Evolutionary conservation across 2,113 vertebrate species (phyloP), one percentile per base, ranked within the genome.

Genomic region (Onychostoma macrolepis): DNA sequence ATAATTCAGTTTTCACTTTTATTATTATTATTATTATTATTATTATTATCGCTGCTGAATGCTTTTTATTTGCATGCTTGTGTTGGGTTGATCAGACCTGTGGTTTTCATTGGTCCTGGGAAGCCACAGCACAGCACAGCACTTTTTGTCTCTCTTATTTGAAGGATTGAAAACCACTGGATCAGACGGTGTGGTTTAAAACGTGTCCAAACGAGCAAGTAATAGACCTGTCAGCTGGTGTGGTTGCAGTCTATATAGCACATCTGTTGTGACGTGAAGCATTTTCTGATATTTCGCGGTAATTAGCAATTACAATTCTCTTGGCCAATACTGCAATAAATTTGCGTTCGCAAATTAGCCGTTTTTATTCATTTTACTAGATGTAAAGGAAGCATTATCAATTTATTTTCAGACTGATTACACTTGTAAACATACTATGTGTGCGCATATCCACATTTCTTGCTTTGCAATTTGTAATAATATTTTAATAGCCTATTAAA

Each of bases 161-260:
- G 28, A 33, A 78, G 43, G 76, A 33, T 33, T 78, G 45, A 30
- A 53, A 78, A 53, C 48, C 45, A 78, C 43, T 50, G 75, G 75
- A 50, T 78, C 43, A 33, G 63, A 81, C 56, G 24, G 6, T 36
- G 63, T 50, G 28, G 28, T 33, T 69, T 83, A 83, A 81, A 81
- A 81, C 58, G 36, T 63, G 80, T 67, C 58, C 41, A 81, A 83
- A 83, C 63, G 43, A 83, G 63, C 61, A 50, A 30, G 63, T 71
- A 83, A 83, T 71, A 71, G 63, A 67, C 61, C 80, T 83, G 80
- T 83, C 80, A 83, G 80, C 26, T 83, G 80, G 28, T 83, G 43
- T 50, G 63, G 19, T 50, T 71, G 63, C 63, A 50, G 80, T 69
- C 15, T 82, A 71, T 80, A 61, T 24, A 24, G 28, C 80, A 83